These are phyloP conservation scores for Synergus japonicus DNA, from an alignment of 2,888 invertebrate genomes.

Conservation along the genomic window DNA sequence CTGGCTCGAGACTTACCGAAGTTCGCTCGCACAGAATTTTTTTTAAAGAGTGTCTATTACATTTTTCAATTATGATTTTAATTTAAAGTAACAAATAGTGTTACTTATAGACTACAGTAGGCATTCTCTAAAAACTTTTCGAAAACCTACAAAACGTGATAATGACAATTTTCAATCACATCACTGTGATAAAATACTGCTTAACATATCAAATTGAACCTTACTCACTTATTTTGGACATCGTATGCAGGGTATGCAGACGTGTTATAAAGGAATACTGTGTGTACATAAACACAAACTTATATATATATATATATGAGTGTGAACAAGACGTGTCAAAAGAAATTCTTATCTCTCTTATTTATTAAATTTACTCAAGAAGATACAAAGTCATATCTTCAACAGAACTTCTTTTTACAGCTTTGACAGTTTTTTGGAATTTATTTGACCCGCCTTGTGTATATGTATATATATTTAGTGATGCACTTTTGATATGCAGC, in stretches of 20 bases:
- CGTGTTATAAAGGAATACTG: constrained; percentile 54
- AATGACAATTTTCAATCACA: constrained; percentile 69
- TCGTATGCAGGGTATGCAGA: constrained; percentile 20
- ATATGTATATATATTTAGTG: constrained; percentile 57
- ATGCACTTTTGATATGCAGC: constrained; percentile 66
- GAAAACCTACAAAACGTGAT: constrained; percentile 55
- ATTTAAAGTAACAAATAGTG: too few species aligned
- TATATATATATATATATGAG: constrained; percentile 24
- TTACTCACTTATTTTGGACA: constrained; percentile 31
- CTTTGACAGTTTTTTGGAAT: neutral
- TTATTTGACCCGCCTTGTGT: constrained; percentile 37
- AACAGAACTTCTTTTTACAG: neutral
- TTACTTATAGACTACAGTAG: neutral
- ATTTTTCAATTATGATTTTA: neutral
- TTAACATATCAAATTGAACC: constrained; percentile 64
- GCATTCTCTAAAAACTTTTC: constrained; percentile 5
- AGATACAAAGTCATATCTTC: neutral
- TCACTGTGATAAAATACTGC: constrained; percentile 69
- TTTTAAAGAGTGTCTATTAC: neutral
- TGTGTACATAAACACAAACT: constrained; percentile 46
- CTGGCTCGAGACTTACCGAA: constrained; percentile 26
- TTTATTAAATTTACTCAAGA: constrained; percentile 40
- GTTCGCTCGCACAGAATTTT: constrained; percentile 9
- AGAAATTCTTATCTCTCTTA: neutral
- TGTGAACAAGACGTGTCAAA: constrained; percentile 31